phyloP scores from a whole-genome alignment of 2,113 vertebrate genomes.

The Chiloscyllium plagiosum region DNA sequence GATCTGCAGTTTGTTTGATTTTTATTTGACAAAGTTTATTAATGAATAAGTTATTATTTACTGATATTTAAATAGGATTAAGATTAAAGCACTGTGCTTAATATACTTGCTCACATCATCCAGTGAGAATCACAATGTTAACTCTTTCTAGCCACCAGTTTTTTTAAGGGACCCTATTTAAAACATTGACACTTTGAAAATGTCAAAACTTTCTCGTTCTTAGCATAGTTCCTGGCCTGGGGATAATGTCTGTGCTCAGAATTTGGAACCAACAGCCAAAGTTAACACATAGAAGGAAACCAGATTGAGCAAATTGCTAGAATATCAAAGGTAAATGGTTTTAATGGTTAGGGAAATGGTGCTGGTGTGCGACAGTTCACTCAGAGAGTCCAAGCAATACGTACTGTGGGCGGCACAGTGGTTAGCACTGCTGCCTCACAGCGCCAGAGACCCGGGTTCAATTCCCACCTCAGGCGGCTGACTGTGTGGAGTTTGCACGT shows the following conservation, averaged over 20 bases:
- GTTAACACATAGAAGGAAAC: not conserved
- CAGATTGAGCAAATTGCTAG: not conserved
- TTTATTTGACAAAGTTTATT: not conserved
- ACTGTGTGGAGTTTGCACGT: no score
- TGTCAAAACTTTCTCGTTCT: not conserved
- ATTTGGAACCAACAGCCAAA: not conserved
- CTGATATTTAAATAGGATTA: not conserved
- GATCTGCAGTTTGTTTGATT: no score
- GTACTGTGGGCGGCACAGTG: no score
- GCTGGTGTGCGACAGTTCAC: not conserved
- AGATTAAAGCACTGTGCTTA: conserved; percentile 6
- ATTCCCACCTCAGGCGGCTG: no score
- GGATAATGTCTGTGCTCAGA: not conserved
- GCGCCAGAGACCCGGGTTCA: no score
- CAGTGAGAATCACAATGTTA: not conserved
- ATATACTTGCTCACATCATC: not conserved
- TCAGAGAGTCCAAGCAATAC: no score
- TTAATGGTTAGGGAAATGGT: not conserved
- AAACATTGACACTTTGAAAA: not conserved
- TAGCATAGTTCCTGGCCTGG: not conserved
- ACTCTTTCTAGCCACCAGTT: not conserved
- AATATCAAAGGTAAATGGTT: not conserved
- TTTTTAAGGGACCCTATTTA: not conserved
- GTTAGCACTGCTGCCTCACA: no score
- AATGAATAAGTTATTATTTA: not conserved